Conservation (phyloP, 2,888 invertebrate genomes). For the Drosophila mimica region DNA sequence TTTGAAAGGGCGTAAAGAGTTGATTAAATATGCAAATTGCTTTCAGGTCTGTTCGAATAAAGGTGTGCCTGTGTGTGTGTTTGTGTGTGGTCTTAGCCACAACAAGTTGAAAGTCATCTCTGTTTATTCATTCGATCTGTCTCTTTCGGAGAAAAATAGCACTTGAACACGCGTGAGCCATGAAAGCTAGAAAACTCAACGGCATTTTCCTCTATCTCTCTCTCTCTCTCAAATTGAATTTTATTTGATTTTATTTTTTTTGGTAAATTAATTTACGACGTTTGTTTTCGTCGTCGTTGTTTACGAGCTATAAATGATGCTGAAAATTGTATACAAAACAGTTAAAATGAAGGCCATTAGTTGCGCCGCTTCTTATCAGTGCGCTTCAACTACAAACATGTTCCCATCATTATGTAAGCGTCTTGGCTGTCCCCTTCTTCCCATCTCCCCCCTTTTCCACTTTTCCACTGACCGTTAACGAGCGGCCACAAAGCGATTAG, state of each 20-base stretch:
- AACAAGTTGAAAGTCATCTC: conserved; percentile 64
- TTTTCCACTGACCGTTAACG: conserved; percentile 34
- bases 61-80: conserved; percentile 39
- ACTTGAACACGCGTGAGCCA: conserved; percentile 33
- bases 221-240: conserved; percentile 24
- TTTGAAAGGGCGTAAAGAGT: conserved; percentile 14
- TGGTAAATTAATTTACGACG: conserved; percentile 66
- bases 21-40: conserved; percentile 61
- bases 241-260: conserved; percentile 25
- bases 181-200: conserved; percentile 18
- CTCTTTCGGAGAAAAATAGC: conserved; percentile 11
- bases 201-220: neutral
- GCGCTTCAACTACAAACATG: conserved; percentile 30
- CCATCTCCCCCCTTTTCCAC: neutral
- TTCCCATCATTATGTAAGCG: conserved; percentile 76
- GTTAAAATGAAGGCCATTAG: conserved; percentile 48
- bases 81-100: conserved; percentile 38
- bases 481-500: conserved; percentile 39
- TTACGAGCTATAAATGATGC: conserved; percentile 60
- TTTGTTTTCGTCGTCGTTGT: conserved; percentile 55
- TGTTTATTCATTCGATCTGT: conserved; percentile 39
- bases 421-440: neutral
- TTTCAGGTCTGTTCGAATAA: conserved; percentile 11
- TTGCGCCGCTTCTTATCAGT: conserved; percentile 55
- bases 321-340: conserved; percentile 50